Percentiles rank a stretch among this genome's conserved stretches.
Conservation (phyloP, 2,113 vertebrate genomes). For the Microcebus ravelobensis region DNA sequence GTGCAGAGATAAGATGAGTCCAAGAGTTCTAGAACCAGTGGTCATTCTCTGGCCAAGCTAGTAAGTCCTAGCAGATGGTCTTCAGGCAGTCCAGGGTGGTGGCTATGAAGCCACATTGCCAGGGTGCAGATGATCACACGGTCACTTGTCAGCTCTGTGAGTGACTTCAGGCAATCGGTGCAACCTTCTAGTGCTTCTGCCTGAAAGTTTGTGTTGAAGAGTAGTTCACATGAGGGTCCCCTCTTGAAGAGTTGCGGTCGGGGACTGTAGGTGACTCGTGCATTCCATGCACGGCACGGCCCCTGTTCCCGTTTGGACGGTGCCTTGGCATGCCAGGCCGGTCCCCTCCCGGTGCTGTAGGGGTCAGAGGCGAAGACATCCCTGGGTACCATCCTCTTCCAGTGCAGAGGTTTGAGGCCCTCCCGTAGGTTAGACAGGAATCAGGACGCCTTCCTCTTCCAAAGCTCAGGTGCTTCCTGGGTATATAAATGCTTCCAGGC, state of each 20-base stretch:
- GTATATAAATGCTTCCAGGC: background rate
- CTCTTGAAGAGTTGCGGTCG: background rate
- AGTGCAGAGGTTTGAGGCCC: background rate
- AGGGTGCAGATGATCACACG: background rate
- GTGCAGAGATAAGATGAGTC: background rate
- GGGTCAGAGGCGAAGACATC: background rate
- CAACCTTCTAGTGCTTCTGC: background rate
- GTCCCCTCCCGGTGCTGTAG: background rate
- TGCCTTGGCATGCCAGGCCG: background rate
- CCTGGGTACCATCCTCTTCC: background rate
- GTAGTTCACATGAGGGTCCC: background rate
- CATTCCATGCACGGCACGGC: background rate
- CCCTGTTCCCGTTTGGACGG: rapidly evolving
- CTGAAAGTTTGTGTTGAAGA: background rate
- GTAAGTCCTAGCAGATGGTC: background rate
- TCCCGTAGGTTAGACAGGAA: background rate
- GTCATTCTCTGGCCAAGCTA: background rate
- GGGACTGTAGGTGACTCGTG: background rate
- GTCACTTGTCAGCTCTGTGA: background rate
- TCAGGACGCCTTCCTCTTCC: background rate
- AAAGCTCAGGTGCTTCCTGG: background rate
- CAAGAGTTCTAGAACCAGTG: background rate
- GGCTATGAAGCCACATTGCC: background rate
- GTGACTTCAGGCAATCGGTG: background rate
- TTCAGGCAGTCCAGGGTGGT: background rate